These are phyloP conservation scores for Morpho helenor DNA, from an alignment of 2,888 invertebrate genomes.

Conservation along the genomic window DNA sequence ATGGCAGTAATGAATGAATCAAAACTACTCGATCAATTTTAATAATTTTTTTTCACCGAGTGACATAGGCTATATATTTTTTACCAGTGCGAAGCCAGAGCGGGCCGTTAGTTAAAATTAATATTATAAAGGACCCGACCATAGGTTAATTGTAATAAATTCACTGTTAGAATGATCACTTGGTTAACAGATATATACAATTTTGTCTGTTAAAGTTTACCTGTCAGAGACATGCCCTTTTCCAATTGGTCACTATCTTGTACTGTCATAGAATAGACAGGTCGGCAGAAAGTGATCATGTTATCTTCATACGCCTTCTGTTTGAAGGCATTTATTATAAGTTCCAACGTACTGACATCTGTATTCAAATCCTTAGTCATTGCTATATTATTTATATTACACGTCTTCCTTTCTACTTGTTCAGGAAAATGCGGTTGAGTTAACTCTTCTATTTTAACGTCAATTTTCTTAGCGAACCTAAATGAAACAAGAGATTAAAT, in stretches of 20 bases:
- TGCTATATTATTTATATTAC: constrained; percentile 37
- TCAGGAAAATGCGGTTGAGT: constrained; percentile 57
- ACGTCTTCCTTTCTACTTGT: constrained; percentile 46
- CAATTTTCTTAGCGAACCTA: constrained; percentile 69
- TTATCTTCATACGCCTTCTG: constrained; percentile 87
- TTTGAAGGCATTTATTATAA: constrained; percentile 86
- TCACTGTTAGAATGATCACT: too few species aligned
- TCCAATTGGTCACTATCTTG: constrained; percentile 83
- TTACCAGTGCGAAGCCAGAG: too few species aligned
- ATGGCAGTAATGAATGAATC: too few species aligned
- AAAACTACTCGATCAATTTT: too few species aligned
- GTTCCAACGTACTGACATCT: constrained; percentile 81
- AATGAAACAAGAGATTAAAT: constrained; percentile 18
- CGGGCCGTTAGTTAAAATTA: too few species aligned
- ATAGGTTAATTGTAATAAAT: too few species aligned
- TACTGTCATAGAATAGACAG: constrained; percentile 88
- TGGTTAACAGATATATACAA: neutral
- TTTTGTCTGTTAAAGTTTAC: neutral
- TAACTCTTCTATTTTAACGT: constrained; percentile 61
- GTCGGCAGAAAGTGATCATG: constrained; percentile 81
- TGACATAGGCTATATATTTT: too few species aligned
- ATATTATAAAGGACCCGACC: too few species aligned
- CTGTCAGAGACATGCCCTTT: constrained; percentile 81
- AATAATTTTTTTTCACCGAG: too few species aligned
- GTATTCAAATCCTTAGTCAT: constrained; percentile 72